Conservation (phyloP, 1,140 invertebrate genomes). For the Pissodes strobi region DNA sequence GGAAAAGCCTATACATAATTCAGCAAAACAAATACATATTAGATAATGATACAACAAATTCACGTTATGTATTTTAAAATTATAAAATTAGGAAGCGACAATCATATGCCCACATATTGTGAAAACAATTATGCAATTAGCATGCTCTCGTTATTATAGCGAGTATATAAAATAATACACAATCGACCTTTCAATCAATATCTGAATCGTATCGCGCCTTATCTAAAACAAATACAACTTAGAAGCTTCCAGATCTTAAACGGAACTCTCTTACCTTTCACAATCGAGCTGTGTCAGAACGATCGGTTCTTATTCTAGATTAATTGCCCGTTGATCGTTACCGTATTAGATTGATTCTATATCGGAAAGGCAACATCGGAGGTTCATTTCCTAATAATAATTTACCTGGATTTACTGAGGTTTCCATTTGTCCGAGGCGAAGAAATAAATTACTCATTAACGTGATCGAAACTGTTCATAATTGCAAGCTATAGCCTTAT, state of each 20-base stretch:
- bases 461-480: not conserved
- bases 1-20: too few species aligned
- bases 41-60: too few species aligned
- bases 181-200: too few species aligned
- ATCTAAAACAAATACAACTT: conserved; percentile 7
- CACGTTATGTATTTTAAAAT: too few species aligned
- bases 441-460: not conserved
- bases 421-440: not conserved
- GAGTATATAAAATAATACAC: too few species aligned
- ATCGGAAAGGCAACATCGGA: not conserved
- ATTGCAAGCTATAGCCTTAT: too few species aligned
- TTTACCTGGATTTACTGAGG: conserved; percentile 13
- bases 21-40: too few species aligned
- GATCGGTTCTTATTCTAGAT: conserved; percentile 19
- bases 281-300: not conserved
- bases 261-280: conserved; percentile 13
- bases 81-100: too few species aligned
- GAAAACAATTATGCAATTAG: too few species aligned
- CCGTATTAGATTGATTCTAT: conserved; percentile 20
- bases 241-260: conserved; percentile 3
- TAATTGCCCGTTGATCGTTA: conserved; percentile 18
- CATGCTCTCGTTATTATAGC: too few species aligned
- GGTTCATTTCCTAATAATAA: conserved; percentile 24
- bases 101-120: too few species aligned
- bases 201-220: conserved; percentile 2